These are phyloP conservation scores for Gallinago jamesoni DNA, from an alignment of 2,113 vertebrate genomes.

Conservation along the genomic window DNA sequence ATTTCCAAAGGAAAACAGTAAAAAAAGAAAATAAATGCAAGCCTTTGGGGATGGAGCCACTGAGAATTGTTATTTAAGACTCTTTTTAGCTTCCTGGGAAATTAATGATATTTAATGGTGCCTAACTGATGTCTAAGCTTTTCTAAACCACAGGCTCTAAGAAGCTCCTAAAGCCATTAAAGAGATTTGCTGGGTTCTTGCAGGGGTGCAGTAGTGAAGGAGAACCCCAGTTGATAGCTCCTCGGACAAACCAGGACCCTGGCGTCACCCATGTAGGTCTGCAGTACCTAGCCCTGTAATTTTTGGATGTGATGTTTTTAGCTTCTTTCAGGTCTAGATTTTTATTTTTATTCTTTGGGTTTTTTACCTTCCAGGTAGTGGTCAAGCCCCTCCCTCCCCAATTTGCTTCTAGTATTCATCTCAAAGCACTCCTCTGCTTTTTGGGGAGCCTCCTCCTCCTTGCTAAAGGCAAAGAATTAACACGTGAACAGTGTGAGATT, in stretches of 20 bases:
- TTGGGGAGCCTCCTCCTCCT: background rate
- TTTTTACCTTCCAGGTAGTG: accelerated
- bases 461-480: background rate
- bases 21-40: background rate
- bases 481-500: background rate
- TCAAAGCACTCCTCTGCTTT: background rate
- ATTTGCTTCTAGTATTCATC: background rate
- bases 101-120: background rate
- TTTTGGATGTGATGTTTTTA: background rate
- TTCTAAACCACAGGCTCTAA: background rate
- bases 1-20: background rate
- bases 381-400: background rate
- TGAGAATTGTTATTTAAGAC: background rate
- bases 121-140: background rate
- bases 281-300: background rate
- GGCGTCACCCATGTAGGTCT: background rate
- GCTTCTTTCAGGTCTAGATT: background rate
- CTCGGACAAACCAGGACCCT: background rate
- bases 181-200: background rate
- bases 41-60: background rate
- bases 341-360: no score
- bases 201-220: background rate
- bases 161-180: background rate
- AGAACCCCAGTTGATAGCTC: background rate
- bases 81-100: background rate